A percentile compares a stretch with the other conserved stretches of the same genome.
Evolutionary conservation across 2,113 vertebrate species (phyloP).

Genomic region (Scolopax mira): DNA sequence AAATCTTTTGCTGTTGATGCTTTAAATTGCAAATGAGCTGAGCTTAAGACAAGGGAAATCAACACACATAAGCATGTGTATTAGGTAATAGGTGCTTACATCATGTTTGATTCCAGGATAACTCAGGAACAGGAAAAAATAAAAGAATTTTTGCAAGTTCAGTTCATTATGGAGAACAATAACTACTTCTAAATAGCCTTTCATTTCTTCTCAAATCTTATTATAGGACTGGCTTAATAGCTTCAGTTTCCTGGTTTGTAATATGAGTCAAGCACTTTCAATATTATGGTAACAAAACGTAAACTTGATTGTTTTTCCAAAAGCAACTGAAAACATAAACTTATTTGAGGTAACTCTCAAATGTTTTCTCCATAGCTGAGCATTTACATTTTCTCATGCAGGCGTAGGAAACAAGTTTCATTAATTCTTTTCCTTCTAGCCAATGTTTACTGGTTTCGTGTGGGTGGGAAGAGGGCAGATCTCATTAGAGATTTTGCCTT

Average conservation of each 20-base stretch:
- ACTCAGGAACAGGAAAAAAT: neutral
- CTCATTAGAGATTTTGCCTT: neutral
- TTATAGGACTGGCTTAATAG: neutral
- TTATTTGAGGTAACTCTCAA: neutral
- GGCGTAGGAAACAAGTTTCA: neutral
- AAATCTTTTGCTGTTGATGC: neutral
- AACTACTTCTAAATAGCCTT: neutral
- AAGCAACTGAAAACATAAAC: neutral
- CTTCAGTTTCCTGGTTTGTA: neutral
- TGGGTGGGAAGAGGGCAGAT: neutral
- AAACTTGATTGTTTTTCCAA: constrained; percentile 11
- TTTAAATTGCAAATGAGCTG: neutral
- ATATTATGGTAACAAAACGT: constrained; percentile 22
- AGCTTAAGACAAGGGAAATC: constrained; percentile 1
- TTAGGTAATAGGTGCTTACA: neutral
- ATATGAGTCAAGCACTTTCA: neutral
- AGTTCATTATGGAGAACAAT: neutral
- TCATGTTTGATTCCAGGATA: neutral
- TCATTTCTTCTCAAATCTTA: neutral
- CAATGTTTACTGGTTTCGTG: neutral
- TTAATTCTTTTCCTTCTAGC: neutral
- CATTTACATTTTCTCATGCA: neutral
- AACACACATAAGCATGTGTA: neutral
- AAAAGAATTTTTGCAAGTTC: neutral
- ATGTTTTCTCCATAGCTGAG: neutral